A percentile compares a stretch with the other conserved stretches of the same genome.
Evolutionary conservation across 2,797 vertebrate genomes (phyloP).

Genomic region (Periophthalmus magnuspinnatus): DNA sequence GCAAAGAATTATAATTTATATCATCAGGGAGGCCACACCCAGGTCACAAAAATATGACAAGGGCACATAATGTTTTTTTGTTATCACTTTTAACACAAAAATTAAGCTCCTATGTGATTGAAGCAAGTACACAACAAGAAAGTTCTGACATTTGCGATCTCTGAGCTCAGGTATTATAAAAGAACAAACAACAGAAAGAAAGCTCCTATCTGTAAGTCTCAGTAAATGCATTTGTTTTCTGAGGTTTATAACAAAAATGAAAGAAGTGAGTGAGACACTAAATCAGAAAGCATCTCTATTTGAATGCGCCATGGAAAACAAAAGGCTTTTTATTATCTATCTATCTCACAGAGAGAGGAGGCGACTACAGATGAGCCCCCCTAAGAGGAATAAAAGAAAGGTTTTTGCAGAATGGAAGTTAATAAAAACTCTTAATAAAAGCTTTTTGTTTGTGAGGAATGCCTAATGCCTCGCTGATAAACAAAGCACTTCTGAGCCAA

Average conservation of each 20-base stretch:
- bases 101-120: neutral
- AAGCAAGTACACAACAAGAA: neutral
- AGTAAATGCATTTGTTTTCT: slow-evolving; percentile 24
- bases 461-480: slow-evolving; percentile 55
- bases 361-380: slow-evolving; percentile 39
- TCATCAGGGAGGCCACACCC: no score
- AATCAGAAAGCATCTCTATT: slow-evolving; percentile 36
- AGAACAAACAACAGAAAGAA: neutral
- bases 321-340: slow-evolving; percentile 48
- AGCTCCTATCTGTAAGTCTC: slow-evolving; percentile 12
- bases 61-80: no score
- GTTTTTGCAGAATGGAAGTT: slow-evolving; percentile 53
- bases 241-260: slow-evolving; percentile 36
- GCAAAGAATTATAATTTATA: no score
- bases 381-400: slow-evolving; percentile 56
- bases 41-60: no score
- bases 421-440: slow-evolving; percentile 54
- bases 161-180: neutral
- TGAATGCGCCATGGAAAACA: slow-evolving; percentile 30
- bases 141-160: neutral
- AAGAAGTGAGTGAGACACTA: slow-evolving; percentile 15
- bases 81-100: no score
- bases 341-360: slow-evolving; percentile 49
- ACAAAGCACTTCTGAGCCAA: slow-evolving; percentile 47
- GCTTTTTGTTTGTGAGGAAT: slow-evolving; percentile 46